Evolutionary conservation across 2,888 invertebrate species (phyloP), one percentile per base, ranked within the genome.

Genomic region (Tipula confusa): DNA sequence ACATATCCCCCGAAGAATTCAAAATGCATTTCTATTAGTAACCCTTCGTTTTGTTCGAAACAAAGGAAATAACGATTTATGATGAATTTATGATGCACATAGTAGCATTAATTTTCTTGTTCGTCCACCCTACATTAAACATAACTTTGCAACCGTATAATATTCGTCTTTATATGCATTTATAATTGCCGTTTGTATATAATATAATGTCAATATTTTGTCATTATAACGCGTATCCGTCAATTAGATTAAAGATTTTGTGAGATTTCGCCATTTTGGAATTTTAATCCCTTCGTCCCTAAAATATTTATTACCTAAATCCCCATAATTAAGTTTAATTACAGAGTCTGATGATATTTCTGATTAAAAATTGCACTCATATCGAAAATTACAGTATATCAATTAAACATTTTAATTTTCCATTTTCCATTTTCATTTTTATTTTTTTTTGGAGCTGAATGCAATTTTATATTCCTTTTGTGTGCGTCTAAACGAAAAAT

Each of bases 141-240:
- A 43, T 43, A 43, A 43, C n/a, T 11, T 43, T 15, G 13, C 43
- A 43, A 15, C 15, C 43, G 15, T 43, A 15, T 24, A 64, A 64
- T 64, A 24, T 9, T 24, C 64, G 9, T 24, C 24, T 24, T 24
- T 64, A 9, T 24, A 64, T 64, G 64, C 24, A 64, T 64, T 64
- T 64, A 9, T 64, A 64, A 64, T 64, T 64, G 24, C 24, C 64
- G 18, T 24, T 64, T 6, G 64, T 24, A n/a, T n/a, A n/a, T n/a
- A n/a, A n/a, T n/a, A n/a, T n/a, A 64, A 64, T 64, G 64, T 64
- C 64, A 64, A 64, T 24, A 64, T 64, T 64, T 64, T 64, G 64
- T 24, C 64, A 64, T 64, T 64, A 64, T 64, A 24, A 64, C 64
- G 64, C 64, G 11, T 24, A 64, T 7, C 18, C 48, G 48, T 9